Evolutionary conservation across 64 coral and sea anemone genomes (phyloP).

Genomic region (Dendrophyllia cribrosa): DNA sequence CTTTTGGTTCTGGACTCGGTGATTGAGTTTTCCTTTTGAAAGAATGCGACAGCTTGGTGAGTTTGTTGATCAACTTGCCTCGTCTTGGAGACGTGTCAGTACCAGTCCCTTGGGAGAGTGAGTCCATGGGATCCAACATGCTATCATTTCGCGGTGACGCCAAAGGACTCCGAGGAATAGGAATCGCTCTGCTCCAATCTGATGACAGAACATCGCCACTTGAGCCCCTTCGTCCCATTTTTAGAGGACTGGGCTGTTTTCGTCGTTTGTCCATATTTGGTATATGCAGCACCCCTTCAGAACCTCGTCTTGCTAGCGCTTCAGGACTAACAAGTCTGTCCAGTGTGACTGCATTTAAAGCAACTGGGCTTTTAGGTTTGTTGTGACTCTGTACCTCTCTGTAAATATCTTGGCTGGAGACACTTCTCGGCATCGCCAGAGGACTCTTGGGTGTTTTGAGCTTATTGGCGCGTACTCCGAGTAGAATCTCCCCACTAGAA

Average conservation of each 20-base stretch:
- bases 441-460: constrained; percentile 11
- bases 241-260: background rate
- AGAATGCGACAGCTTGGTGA: constrained; percentile 19
- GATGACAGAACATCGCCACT: constrained; percentile 12
- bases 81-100: background rate
- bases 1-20: constrained; percentile 18
- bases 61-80: background rate
- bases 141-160: background rate
- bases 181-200: background rate
- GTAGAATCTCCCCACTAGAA: constrained; percentile 13
- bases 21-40: constrained; percentile 38
- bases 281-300: background rate
- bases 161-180: background rate
- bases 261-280: background rate
- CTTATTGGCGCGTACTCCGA: background rate
- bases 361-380: background rate
- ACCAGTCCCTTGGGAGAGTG: background rate
- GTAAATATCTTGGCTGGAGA: background rate
- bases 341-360: background rate
- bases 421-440: constrained; percentile 12
- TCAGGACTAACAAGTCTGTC: constrained; percentile 17
- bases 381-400: background rate
- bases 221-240: constrained; percentile 11
- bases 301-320: constrained; percentile 5
- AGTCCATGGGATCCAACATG: background rate